Base-by-base conservation (phyloP, 2,888 invertebrate species). In the Branchipolynoe longqiensis region DNA sequence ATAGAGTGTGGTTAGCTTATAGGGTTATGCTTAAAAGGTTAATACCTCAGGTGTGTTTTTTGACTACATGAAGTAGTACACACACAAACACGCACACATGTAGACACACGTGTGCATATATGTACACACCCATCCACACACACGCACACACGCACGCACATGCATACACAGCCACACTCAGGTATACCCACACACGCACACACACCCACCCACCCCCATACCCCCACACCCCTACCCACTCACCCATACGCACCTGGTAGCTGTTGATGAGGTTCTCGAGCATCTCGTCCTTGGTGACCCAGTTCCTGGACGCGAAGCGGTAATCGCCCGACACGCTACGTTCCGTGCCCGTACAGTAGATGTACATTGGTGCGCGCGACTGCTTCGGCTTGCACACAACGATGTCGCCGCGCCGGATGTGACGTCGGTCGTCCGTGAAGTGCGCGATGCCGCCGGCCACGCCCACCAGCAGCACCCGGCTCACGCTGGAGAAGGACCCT, bases 381-480 rank as follows among this genome's bases (percentile, higher is more conserved):
- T 89, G 89, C 1, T 88, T 87, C 4, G 92, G 90, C 82, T 90
- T 88, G 8, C 93, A 93, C 0, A 93, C 92, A 8, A 94, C 92
- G 4, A 94, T 91, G 85, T 94, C 93, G n/a, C 94, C 99, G 28
- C 98, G 95, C 36, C 98, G 95, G 36, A 99, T 98, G 93, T 99
- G 98, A 89, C 96, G 96, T 89, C 96, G 96, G 89, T 96, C 96
- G 94, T 99, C 98, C 0, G 98, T 98, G 93, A 97, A 98, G 94
- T 99, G 98, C 0, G 99, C 98, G 62, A 99, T 98, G 1, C 98
- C 99, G 18, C 99, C 99, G 4, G 98, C 99, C 1, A 98, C 97
- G 38, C 99, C 99, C 56, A 99, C 98, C 88, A 99, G 94, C 92
- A 99, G 97, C 31, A 99, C 99, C 93, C 97, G 98, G 93, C 99